phyloP scores from a whole-genome alignment of 2,888 invertebrate genomes.

The Muschampia plurimacula region DNA sequence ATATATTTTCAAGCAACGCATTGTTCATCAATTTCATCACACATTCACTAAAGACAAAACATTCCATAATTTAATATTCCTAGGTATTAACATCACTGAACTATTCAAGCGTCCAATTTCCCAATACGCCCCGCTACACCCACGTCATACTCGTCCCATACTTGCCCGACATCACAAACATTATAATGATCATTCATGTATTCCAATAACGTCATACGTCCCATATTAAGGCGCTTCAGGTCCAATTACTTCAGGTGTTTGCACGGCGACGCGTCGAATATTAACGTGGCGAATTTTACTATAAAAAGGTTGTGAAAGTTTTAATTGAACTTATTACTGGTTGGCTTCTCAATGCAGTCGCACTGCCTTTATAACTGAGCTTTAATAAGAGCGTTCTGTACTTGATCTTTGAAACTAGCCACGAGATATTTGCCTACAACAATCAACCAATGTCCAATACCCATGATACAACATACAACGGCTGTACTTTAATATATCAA shows the following conservation, averaged over 20 bases:
- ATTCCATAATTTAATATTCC: background rate
- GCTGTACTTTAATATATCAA: too few species aligned
- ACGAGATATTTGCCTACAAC: too few species aligned
- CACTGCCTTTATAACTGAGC: background rate
- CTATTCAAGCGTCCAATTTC: background rate
- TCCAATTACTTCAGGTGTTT: slow-evolving; percentile 2
- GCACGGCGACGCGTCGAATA: slow-evolving; percentile 1
- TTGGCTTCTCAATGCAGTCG: background rate
- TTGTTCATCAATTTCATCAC: too few species aligned
- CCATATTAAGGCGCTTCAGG: slow-evolving; percentile 2
- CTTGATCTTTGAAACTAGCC: too few species aligned
- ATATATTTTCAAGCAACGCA: too few species aligned
- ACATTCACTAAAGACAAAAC: background rate
- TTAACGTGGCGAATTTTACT: background rate
- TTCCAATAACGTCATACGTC: slow-evolving; percentile 1
- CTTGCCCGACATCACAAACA: background rate
- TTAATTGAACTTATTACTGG: background rate
- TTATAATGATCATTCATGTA: slow-evolving; percentile 1
- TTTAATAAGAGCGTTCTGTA: background rate
- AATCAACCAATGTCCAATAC: too few species aligned
- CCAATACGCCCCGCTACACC: background rate
- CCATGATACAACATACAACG: too few species aligned
- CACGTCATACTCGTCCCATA: background rate
- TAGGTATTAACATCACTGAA: background rate
- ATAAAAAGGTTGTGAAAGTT: background rate